Conservation (phyloP, 2,888 invertebrate genomes). For the Oeneis ivallda region DNA sequence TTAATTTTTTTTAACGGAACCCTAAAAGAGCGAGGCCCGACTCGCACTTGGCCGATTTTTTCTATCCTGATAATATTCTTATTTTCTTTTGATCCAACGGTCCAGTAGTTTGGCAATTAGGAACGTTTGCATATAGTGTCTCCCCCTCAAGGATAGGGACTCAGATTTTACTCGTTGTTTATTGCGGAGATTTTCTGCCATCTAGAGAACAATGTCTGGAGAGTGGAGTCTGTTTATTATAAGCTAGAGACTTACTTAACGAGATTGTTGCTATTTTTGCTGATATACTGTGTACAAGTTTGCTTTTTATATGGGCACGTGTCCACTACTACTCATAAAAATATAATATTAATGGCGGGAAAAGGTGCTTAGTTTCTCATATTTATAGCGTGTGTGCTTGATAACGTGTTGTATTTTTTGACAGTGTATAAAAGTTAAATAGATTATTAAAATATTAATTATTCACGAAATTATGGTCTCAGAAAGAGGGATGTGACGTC, state of each 20-base stretch:
- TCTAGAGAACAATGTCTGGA: constrained; percentile 19
- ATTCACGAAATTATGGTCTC: no score
- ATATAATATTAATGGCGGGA: background rate
- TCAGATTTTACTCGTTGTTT: background rate
- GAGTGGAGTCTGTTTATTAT: constrained; percentile 25
- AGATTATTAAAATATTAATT: no score
- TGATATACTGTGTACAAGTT: constrained; percentile 9
- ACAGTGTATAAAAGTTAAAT: no score
- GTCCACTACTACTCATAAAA: background rate
- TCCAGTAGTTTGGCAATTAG: background rate
- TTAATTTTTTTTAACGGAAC: no score
- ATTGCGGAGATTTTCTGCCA: constrained; percentile 23
- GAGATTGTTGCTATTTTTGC: constrained; percentile 13
- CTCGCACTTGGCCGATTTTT: no score
- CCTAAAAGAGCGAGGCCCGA: no score
- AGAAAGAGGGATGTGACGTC: no score
- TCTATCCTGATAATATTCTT: background rate
- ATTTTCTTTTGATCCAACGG: background rate
- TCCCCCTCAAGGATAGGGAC: background rate
- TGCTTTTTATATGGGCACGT: background rate
- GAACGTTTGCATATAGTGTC: background rate
- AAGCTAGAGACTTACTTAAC: constrained; percentile 22
- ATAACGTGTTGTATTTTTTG: no score
- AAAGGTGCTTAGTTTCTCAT: background rate
- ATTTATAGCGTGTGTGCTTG: background rate